Conservation (phyloP, 2,797 vertebrate genomes). For the Phoeniculus purpureus region DNA sequence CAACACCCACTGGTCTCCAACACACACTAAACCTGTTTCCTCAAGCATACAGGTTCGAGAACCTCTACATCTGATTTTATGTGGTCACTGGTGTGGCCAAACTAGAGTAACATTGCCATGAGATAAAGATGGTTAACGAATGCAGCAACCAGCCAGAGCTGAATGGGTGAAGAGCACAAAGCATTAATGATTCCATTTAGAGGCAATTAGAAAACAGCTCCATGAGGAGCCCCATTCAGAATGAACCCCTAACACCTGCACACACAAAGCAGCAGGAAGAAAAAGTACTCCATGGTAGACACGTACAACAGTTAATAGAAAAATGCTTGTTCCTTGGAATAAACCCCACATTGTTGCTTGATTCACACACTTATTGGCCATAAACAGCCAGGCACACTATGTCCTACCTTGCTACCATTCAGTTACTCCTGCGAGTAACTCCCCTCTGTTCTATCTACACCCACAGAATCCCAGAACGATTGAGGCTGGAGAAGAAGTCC, state of each 20-base stretch:
- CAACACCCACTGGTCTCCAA: too few relatives aligned
- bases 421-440: not conserved
- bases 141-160: conserved; percentile 36
- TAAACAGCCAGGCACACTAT: not conserved
- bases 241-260: conserved; percentile 58
- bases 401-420: not conserved
- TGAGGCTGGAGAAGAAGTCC: too few relatives aligned
- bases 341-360: not conserved
- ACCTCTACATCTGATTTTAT: not conserved
- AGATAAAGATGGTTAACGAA: conserved; percentile 34
- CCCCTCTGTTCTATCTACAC: too few relatives aligned
- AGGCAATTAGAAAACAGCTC: conserved; percentile 34
- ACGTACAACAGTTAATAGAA: conserved; percentile 33
- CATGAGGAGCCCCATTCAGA: conserved; percentile 34
- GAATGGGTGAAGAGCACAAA: conserved; percentile 57
- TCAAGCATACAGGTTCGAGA: not conserved
- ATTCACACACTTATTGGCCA: not conserved
- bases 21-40: not conserved
- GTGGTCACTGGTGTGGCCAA: conserved; percentile 34
- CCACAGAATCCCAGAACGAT: too few relatives aligned
- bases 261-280: conserved; percentile 18
- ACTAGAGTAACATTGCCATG: not conserved
- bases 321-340: conserved; percentile 36
- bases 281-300: conserved; percentile 41
- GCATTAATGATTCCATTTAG: conserved; percentile 64